Evolutionary conservation across 2,113 vertebrate genomes (phyloP).

Genomic region (Crotalus helleri): DNA sequence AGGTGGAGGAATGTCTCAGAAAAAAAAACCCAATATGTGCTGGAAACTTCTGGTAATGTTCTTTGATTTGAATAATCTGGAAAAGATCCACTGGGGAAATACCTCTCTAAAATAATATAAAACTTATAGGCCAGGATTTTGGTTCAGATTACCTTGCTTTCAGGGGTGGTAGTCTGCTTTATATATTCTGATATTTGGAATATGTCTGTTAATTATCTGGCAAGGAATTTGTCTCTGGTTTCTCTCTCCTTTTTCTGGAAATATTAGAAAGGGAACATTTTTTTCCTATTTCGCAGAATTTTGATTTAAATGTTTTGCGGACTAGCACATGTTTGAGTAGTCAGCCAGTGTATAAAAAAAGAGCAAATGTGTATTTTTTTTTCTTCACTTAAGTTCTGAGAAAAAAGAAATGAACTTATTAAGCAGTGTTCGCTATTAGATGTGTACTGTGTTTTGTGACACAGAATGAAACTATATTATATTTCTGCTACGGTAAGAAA

Average conservation of each 20-base stretch:
- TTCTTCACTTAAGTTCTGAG: background rate
- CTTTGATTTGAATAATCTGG: slow-evolving; percentile 11
- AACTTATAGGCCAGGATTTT: background rate
- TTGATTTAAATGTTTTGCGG: background rate
- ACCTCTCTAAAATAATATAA: background rate
- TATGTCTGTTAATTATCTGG: background rate
- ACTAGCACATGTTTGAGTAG: background rate
- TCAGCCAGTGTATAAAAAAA: background rate
- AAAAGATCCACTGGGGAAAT: background rate
- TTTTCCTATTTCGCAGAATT: background rate
- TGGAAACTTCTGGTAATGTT: background rate
- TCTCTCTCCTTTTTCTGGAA: background rate
- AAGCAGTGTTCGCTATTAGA: slow-evolving; percentile 5
- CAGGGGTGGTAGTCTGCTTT: background rate
- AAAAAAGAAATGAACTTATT: background rate
- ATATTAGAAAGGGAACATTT: background rate
- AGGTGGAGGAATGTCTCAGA: background rate
- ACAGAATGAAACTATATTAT: background rate
- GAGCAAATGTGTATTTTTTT: background rate
- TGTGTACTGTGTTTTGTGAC: background rate
- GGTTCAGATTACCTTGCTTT: background rate
- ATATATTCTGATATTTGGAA: background rate
- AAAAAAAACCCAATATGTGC: background rate
- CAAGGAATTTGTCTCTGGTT: background rate
- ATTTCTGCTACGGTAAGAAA: background rate